Evolutionary conservation across 2,797 vertebrate species (phyloP), one percentile per base, ranked within the genome.

Genomic region (Falco novaeseelandiae): DNA sequence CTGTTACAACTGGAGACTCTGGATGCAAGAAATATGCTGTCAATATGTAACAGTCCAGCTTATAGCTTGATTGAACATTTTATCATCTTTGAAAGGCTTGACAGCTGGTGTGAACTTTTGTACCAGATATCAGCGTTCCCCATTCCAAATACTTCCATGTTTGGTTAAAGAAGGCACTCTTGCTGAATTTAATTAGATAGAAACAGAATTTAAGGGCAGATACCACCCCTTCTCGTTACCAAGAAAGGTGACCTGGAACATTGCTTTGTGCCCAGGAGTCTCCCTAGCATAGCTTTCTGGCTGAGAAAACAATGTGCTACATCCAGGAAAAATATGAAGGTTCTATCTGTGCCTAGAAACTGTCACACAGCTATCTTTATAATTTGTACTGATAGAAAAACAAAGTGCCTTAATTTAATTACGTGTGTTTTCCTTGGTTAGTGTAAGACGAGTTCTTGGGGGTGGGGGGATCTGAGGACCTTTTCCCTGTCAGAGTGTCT

Each of bases 261-360:
- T 46, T 87, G 52, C 82, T 96, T 84, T 51, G 48, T 91, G 89
- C 89, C 91, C 93, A 96, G 89, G 92, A 96, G 95, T 97, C 95
- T 98, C 95, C 87, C 90, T 95, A 97, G 92, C 36, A 18, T 49
- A 81, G 59, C 91, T 85, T 98, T 95, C 97, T 98, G 98, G 98
- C 98, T 98, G 98, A 97, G 97, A 98, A 98, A 98, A 97, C 49
- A 94, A 93, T 8, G 49, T 89, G 91, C 87, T 96, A 66, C 80
- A 94, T 98, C 98, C 98, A 98, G 98, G 86, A 98, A 98, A 98
- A 98, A 97, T 89, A 98, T 18, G 79, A 96, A 97, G 57, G 36
- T 63, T 96, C 46, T 76, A 74, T 81, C 70, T 92, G 58, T 97
- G 97, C 97, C 98, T 98, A 98, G 97, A 98, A 98, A 97, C 98